These are phyloP conservation scores for Mus caroli DNA, from an alignment of 2,797 vertebrate species.

Conservation along the genomic window DNA sequence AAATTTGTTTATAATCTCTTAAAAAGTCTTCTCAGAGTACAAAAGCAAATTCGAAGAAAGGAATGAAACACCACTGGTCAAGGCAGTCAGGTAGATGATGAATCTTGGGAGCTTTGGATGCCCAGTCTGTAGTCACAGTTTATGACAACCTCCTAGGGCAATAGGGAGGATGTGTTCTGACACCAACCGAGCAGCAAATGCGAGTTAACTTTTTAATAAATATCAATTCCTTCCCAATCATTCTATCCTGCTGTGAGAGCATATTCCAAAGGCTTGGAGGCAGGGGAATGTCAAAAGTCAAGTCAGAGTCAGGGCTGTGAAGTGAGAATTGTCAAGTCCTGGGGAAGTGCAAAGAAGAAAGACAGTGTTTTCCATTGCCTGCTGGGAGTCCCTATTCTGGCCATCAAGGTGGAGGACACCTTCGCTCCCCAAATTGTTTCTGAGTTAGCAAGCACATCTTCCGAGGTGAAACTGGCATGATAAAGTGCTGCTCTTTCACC, in stretches of 20 bases:
- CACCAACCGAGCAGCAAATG: neutral
- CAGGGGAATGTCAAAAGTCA: too few species aligned
- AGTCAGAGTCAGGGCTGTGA: neutral
- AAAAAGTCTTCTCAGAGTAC: neutral
- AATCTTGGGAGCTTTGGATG: rapidly evolving
- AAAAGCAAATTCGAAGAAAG: neutral
- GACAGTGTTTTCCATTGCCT: neutral
- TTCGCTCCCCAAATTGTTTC: conserved; percentile 74
- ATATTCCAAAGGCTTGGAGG: neutral
- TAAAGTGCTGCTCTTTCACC: conserved; percentile 95
- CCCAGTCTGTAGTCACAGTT: too few species aligned
- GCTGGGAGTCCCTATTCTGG: neutral
- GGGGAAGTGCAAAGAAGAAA: too few species aligned
- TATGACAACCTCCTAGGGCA: rapidly evolving
- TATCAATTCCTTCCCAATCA: neutral
- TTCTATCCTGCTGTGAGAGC: neutral
- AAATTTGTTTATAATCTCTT: neutral
- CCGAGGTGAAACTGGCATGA: conserved; percentile 90
- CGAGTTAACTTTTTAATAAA: neutral
- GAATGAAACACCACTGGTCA: rapidly evolving
- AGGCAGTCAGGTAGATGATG: neutral
- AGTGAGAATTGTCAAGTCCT: rapidly evolving
- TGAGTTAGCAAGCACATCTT: conserved; percentile 79
- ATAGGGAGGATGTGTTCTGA: neutral
- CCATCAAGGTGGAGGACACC: neutral